phyloP scores from a whole-genome alignment of 2,888 invertebrate genomes.

The Acheta domesticus region DNA sequence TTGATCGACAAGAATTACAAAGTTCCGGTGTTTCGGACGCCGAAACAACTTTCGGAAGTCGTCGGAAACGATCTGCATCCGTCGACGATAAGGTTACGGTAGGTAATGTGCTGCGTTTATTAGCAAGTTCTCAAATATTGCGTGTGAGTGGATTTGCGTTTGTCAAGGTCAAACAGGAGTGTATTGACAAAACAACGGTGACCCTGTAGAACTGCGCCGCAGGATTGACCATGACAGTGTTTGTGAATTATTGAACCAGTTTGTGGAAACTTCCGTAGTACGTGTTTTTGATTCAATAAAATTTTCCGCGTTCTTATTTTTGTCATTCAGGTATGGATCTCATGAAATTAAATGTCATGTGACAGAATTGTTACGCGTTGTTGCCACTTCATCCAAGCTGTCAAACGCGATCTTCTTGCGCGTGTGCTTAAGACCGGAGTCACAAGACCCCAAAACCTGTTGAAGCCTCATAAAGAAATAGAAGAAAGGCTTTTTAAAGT shows the following conservation, averaged over 20 bases:
- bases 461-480: not conserved
- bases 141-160: too few relatives aligned
- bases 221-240: too few relatives aligned
- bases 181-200: too few relatives aligned
- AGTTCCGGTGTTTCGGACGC: not conserved
- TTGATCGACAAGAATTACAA: not conserved
- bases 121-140: too few relatives aligned
- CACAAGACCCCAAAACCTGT: not conserved
- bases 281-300: too few relatives aligned
- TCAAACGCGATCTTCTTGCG: not conserved
- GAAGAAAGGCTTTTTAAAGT: not conserved
- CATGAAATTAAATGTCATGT: not conserved
- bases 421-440: not conserved
- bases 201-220: too few relatives aligned
- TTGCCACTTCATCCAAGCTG: constrained; percentile 8
- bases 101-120: not conserved
- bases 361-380: not conserved
- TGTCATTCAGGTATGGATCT: too few relatives aligned
- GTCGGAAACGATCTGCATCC: constrained; percentile 24
- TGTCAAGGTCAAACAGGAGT: too few relatives aligned
- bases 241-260: too few relatives aligned
- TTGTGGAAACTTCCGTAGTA: too few relatives aligned
- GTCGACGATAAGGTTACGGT: constrained; percentile 26
- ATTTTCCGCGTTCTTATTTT: too few relatives aligned
- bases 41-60: constrained; percentile 20